Percentiles rank a stretch among this genome's conserved stretches.
Conservation (phyloP, 2,888 invertebrate genomes). For the Epirrita christyi region DNA sequence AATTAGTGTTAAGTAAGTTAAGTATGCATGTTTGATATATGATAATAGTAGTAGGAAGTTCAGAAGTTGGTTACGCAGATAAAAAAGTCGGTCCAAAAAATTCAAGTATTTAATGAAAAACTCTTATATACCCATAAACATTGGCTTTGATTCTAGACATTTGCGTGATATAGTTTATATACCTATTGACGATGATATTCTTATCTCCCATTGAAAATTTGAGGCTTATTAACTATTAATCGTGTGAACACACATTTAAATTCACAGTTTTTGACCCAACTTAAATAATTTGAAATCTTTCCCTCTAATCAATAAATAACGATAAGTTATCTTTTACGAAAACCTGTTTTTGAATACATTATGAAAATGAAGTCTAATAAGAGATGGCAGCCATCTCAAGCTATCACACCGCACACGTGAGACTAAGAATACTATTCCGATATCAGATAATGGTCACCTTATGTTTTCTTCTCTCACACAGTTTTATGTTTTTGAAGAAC, state of each 20-base stretch:
- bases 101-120: too few relatives aligned
- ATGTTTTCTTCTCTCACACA: constrained; percentile 8
- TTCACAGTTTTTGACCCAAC: constrained; percentile 28
- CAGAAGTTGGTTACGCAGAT: too few relatives aligned
- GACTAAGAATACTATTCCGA: constrained; percentile 17
- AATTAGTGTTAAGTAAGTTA: too few relatives aligned
- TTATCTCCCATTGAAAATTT: too few relatives aligned
- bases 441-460: constrained; percentile 13
- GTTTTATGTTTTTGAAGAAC: constrained; percentile 26
- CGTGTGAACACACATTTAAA: background rate
- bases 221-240: too few relatives aligned
- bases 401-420: constrained; percentile 7
- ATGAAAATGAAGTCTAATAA: constrained; percentile 48
- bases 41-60: too few relatives aligned
- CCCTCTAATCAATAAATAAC: constrained; percentile 60
- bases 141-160: background rate
- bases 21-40: too few relatives aligned
- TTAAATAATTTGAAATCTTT: constrained; percentile 40
- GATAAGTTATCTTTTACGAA: constrained; percentile 57
- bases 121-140: background rate
- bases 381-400: constrained; percentile 34
- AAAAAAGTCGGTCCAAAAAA: too few relatives aligned
- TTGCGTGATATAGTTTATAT: too few relatives aligned
- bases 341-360: constrained; percentile 58
- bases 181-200: too few relatives aligned